Evolutionary conservation across 2,888 invertebrate genomes (phyloP), one percentile per base, ranked within the genome.

Genomic region (Rotaria magnacalcarata): DNA sequence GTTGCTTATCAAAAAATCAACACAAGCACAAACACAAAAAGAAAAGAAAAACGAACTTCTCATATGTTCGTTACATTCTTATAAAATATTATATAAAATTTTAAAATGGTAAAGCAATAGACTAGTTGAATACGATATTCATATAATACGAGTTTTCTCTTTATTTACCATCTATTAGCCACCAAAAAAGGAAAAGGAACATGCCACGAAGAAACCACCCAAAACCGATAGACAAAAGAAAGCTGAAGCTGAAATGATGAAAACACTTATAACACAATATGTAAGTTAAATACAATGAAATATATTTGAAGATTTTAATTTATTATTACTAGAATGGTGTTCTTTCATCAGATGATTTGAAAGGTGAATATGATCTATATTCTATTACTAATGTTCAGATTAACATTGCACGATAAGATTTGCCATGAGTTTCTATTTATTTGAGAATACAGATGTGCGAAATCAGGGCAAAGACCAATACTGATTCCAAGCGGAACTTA

Each of bases 231-330:
- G 67, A 67, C 67, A 67, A 19, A 67, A 67, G 34, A 67, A 67
- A 67, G 67, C 34, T 0, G 67, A 67, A 67, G 67, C 67, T 14
- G 67, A 67, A 67, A 67, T 67, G 67, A 67, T 67, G 67, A 67
- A 34, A 34, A 67, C 67, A 34, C 67, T 67, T 34, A 34, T 19
- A 34, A 41, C 2, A 34, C 34, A 67, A 67, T 67, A 67, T 67
- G 67, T 67, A 67, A 67, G 67, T 21, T 19, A 67, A 67, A 19
- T 6, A 3, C 34, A 41, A 14, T 34, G 14, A 19, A 34, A 56
- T 21, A 56, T 21, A 56, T 56, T 56, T 7, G 24, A 19, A 56
- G 7, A 24, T 24, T 5, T 56, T 5, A 56, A 27, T 67, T 27
- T 67, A 34, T 14, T 34, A 34, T 67, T 41, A 3, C 10, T 67